phyloP scores from a whole-genome alignment of 1,140 invertebrate genomes.

The Carcinoscorpius rotundicauda region DNA sequence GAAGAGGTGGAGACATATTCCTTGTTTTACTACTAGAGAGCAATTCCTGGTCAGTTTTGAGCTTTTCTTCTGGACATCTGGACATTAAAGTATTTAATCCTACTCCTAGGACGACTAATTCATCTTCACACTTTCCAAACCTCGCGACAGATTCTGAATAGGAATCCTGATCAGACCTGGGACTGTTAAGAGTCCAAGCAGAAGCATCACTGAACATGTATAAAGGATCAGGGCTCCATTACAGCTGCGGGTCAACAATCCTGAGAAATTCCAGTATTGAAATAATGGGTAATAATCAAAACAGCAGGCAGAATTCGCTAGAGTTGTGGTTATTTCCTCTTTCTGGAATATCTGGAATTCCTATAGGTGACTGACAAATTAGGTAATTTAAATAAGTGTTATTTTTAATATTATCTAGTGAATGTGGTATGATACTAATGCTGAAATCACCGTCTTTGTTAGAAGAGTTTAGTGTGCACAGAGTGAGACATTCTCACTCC shows the following conservation, averaged over 20 bases:
- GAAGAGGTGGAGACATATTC: too few species aligned
- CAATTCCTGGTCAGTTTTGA: slow-evolving; percentile 21
- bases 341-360: background rate
- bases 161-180: too few species aligned
- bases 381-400: background rate
- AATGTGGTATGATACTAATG: background rate
- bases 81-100: too few species aligned
- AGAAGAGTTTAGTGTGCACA: background rate
- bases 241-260: too few species aligned
- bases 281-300: background rate
- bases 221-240: too few species aligned
- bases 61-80: too few species aligned
- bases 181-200: too few species aligned
- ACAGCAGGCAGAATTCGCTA: background rate
- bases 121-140: too few species aligned
- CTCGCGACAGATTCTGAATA: too few species aligned
- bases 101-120: too few species aligned
- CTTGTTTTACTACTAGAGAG: too few species aligned
- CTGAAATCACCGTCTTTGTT: background rate
- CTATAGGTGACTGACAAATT: background rate
- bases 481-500: background rate
- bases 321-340: background rate
- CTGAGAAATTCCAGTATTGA: background rate
- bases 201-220: too few species aligned
- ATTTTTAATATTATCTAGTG: background rate